A percentile compares a stretch with the other conserved stretches of the same genome.
These are phyloP conservation scores for Dendrocincla fuliginosa DNA, from an alignment of 2,797 vertebrate species.

Conservation along the genomic window DNA sequence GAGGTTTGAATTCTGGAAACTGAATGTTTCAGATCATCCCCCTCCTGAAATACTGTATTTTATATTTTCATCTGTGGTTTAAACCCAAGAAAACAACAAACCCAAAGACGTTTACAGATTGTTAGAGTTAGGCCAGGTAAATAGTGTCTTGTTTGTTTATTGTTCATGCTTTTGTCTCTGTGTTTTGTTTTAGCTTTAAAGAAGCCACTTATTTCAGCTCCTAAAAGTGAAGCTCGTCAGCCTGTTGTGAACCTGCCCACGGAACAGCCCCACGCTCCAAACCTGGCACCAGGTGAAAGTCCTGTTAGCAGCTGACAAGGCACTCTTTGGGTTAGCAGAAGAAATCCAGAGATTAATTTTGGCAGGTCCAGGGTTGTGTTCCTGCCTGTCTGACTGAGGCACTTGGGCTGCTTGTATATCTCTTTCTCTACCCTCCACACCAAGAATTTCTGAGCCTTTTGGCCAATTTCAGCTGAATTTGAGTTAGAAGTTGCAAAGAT, in stretches of 20 bases:
- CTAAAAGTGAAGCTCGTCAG: conserved; percentile 63
- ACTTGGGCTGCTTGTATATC: not conserved
- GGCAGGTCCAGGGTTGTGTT: not conserved
- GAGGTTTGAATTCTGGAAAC: not conserved
- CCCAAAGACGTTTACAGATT: not conserved
- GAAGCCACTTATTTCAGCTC: conserved; percentile 71
- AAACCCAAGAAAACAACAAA: not conserved
- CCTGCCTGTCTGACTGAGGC: not conserved
- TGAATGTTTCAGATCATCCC: not conserved
- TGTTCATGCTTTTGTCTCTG: conserved; percentile 30
- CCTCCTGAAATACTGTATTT: not conserved
- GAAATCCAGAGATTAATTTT: accelerated
- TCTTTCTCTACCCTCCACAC: not conserved
- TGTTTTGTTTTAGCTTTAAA: conserved; percentile 72
- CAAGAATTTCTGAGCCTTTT: not conserved
- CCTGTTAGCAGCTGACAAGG: not conserved
- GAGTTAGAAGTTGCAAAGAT: not conserved
- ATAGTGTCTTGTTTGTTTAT: not conserved
- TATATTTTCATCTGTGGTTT: not conserved
- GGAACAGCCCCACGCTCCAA: conserved; percentile 67
- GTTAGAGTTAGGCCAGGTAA: not conserved
- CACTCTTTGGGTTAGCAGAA: not conserved
- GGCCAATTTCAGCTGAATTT: not conserved
- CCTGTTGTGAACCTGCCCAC: conserved; percentile 54
- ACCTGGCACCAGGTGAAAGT: conserved; percentile 72